Evolutionary conservation across 2,797 vertebrate species (phyloP).

Genomic region (Mormyrops boulengeri): DNA sequence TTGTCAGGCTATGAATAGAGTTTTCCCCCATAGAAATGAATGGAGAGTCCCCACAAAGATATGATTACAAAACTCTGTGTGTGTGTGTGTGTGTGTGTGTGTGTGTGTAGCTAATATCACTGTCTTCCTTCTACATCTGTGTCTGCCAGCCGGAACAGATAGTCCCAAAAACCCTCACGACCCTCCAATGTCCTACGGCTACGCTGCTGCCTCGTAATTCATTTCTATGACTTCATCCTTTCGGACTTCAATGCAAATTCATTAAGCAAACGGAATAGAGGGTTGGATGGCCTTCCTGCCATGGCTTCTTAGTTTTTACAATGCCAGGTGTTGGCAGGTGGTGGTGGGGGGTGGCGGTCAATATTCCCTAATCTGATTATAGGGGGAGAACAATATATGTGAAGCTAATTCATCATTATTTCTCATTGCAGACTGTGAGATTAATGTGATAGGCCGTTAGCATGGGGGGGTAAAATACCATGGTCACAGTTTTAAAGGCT

Average conservation of each 20-base stretch:
- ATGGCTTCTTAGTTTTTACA: neutral
- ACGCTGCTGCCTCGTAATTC: neutral
- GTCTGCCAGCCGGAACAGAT: neutral
- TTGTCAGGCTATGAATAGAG: neutral
- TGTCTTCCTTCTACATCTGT: neutral
- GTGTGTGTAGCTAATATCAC: neutral
- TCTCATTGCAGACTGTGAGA: conserved; percentile 7
- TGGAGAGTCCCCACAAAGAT: neutral
- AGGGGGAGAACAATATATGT: conserved; percentile 12
- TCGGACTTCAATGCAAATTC: conserved; percentile 11
- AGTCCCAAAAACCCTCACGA: neutral
- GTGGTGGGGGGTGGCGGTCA: neutral
- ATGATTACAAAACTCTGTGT: neutral
- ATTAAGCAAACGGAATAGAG: neutral
- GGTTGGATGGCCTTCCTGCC: neutral
- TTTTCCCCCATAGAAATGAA: neutral
- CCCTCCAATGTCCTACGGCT: neutral
- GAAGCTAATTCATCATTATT: conserved; percentile 20
- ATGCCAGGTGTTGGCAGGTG: neutral
- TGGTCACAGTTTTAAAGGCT: neutral
- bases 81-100: neutral
- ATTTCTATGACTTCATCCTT: conserved; percentile 20
- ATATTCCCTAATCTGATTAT: conserved; percentile 22
- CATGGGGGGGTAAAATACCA: neutral
- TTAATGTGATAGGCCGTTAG: conserved; percentile 1